phyloP scores from a whole-genome alignment of 2,113 vertebrate species.

The Protobothrops flavoviridis region DNA sequence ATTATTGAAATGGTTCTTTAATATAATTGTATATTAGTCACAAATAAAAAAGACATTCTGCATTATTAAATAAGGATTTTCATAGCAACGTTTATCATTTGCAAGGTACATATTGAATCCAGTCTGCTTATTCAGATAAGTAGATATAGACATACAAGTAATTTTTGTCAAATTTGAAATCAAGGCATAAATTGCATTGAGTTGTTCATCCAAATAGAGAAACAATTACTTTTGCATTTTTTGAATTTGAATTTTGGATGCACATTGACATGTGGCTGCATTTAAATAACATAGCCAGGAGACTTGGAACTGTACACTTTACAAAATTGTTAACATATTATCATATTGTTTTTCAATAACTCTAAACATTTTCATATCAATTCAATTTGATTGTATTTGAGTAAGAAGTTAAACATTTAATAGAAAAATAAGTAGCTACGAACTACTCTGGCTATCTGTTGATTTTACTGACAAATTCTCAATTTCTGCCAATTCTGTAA shows the following conservation, averaged over 20 bases:
- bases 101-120: neutral
- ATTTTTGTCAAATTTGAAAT: neutral
- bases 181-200: neutral
- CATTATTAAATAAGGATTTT: neutral
- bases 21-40: neutral
- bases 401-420: neutral
- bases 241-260: neutral
- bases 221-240: neutral
- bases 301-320: neutral
- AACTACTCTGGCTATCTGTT: neutral
- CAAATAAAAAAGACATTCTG: neutral
- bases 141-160: neutral
- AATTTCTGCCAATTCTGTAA: neutral
- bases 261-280: neutral
- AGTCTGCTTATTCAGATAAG: neutral
- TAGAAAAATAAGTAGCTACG: neutral
- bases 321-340: neutral
- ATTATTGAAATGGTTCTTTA: neutral
- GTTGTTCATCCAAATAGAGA: neutral
- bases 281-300: neutral
- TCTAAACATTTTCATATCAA: neutral
- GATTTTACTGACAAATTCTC: neutral
- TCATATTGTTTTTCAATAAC: neutral
- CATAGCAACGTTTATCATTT: neutral
- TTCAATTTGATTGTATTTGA: neutral